Base-by-base conservation (phyloP, 1,140 invertebrate genomes). In the Orchestia grillus region DNA sequence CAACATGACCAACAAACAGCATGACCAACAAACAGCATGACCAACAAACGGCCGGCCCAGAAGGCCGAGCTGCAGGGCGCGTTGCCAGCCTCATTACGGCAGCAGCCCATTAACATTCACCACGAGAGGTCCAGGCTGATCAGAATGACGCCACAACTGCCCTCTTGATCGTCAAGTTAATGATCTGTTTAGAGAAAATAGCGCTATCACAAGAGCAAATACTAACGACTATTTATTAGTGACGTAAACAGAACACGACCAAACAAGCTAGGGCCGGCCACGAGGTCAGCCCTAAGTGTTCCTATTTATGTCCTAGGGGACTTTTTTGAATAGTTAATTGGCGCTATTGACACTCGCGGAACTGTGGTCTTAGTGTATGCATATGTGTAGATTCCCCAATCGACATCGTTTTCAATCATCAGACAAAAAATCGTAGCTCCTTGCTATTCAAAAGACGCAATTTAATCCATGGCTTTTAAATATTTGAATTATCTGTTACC, bases 101-200 rank as follows among this genome's bases (percentile, higher is more conserved):
- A 44, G 88, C 0, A 91, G 88, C 88, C 44, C 41, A 91, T 91
- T 91, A 91, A 44, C 88, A 91, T 91, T 91, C 88, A 44, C 11
- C 8, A 43, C 19, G 44, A 91, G 88, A 43, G 41, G 88, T 44
- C 88, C 41, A 91, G 41, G 44, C 41, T 44, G 41, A 91, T 91
- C 44, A 44, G 88, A 91, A 43, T 44, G 88, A 44, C 44, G 41
- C 44, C 41, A 91, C 88, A 91, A 91, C 41, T 44, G 11, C 44
- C 88, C 88, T 91, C 62, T 91, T 91, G 88, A 91, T 91, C 28
- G 11, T 44, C 41, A 42, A 44, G 41, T 91, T 91, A 91, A 91
- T 91, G 88, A 91, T 91, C 88, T 91, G 88, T 91, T 91, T 91
- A 91, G 44, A 91, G 88, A 91, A 91, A 91, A 91, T 91, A 91